Conservation (phyloP, 2,888 invertebrate species). For the Scrobipalpa costella region DNA sequence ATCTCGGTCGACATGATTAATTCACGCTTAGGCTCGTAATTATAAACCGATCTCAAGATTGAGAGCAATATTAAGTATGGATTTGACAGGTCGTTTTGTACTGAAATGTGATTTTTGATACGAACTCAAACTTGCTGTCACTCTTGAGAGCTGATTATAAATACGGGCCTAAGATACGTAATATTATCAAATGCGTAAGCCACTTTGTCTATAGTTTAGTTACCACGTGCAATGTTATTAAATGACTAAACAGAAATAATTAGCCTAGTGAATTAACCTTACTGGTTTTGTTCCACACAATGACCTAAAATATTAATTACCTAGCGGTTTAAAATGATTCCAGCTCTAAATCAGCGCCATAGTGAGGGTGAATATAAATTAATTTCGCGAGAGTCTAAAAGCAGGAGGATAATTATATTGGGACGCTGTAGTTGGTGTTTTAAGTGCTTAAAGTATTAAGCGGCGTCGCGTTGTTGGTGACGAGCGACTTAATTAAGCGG, state of each 20-base stretch:
- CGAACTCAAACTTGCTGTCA: too few relatives aligned
- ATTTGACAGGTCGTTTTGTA: too few relatives aligned
- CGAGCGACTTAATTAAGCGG: slow-evolving; percentile 71
- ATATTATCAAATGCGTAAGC: too few relatives aligned
- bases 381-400: slow-evolving; percentile 58
- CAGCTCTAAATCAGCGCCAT: slow-evolving; percentile 35
- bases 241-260: background rate
- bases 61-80: too few relatives aligned
- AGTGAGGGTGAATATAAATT: slow-evolving; percentile 53
- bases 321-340: slow-evolving; percentile 23
- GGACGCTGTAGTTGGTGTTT: slow-evolving; percentile 66
- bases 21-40: too few relatives aligned
- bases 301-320: background rate
- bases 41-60: too few relatives aligned
- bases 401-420: slow-evolving; percentile 58
- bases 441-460: slow-evolving; percentile 71
- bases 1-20: too few relatives aligned
- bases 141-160: too few relatives aligned
- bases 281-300: background rate
- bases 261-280: too few relatives aligned
- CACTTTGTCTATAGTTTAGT: background rate
- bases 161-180: too few relatives aligned
- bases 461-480: slow-evolving; percentile 60
- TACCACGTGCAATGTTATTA: background rate
- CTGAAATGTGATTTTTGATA: too few relatives aligned